phyloP scores from a whole-genome alignment of 1,140 invertebrate genomes.

The Sarcophaga bullata region DNA sequence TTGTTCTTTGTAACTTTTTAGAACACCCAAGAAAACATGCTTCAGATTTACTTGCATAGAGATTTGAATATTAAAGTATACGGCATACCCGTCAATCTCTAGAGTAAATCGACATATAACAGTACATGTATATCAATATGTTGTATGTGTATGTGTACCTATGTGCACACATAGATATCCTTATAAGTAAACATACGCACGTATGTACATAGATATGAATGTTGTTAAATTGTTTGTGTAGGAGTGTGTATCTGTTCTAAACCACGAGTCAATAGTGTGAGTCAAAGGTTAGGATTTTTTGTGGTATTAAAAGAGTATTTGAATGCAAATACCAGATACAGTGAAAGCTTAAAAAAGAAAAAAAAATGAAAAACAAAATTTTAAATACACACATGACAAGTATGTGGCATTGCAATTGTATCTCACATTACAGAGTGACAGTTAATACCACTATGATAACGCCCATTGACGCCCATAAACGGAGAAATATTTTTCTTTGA shows the following conservation, averaged over 20 bases:
- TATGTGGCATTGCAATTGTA: neutral
- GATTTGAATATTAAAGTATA: too few relatives aligned
- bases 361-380: neutral
- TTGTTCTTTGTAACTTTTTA: too few relatives aligned
- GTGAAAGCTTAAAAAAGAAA: neutral
- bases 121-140: too few relatives aligned
- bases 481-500: too few relatives aligned
- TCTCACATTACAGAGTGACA: neutral
- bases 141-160: too few relatives aligned
- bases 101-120: too few relatives aligned
- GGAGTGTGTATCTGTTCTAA: neutral
- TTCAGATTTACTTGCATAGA: too few relatives aligned
- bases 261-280: constrained; percentile 2
- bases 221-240: neutral
- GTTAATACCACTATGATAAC: too few relatives aligned
- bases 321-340: neutral
- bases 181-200: neutral
- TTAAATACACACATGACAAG: neutral
- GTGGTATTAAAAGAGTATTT: neutral
- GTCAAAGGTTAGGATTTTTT: neutral
- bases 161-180: neutral
- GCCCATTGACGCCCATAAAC: too few relatives aligned
- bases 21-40: too few relatives aligned
- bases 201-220: neutral
- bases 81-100: too few relatives aligned